Percentiles rank a stretch among this genome's conserved stretches.
Evolutionary conservation across 2,797 vertebrate genomes (phyloP).

Genomic region (Poeciliopsis infans): DNA sequence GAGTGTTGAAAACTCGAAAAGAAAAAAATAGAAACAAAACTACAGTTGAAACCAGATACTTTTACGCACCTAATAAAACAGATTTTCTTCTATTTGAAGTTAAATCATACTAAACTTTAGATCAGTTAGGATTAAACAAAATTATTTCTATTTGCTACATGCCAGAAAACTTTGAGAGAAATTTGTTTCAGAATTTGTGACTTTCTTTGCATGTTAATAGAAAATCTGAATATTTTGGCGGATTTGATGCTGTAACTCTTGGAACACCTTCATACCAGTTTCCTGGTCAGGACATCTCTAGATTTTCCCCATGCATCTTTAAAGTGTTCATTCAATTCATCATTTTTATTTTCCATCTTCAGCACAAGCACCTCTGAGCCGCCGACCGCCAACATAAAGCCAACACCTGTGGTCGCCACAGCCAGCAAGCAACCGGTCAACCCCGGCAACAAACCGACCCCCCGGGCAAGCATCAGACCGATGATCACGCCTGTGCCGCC

Average conservation of each 20-base stretch:
- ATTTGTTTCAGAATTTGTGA: too few relatives aligned
- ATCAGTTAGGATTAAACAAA: too few relatives aligned
- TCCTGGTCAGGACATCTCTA: background rate
- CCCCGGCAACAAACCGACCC: constrained; percentile 94
- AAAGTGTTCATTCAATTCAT: background rate
- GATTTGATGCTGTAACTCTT: background rate
- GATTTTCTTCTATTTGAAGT: too few relatives aligned
- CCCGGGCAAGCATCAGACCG: constrained; percentile 97
- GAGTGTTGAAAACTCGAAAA: too few relatives aligned
- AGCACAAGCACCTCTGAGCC: constrained; percentile 94
- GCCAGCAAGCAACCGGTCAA: constrained; percentile 93
- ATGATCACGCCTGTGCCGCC: constrained; percentile 97
- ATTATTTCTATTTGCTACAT: too few relatives aligned
- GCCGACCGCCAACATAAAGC: constrained; percentile 98
- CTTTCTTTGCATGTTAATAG: background rate
- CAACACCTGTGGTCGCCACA: constrained; percentile 93
- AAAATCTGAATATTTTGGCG: background rate
- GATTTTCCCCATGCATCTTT: background rate
- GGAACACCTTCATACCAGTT: background rate
- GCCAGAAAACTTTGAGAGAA: too few relatives aligned
- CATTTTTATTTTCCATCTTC: constrained; percentile 25
- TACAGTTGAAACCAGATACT: too few relatives aligned
- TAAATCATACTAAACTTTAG: too few relatives aligned
- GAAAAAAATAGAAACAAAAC: too few relatives aligned
- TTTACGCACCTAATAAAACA: too few relatives aligned